Evolutionary conservation across 1,140 invertebrate species (phyloP).

Genomic region (Drosophila melanica): DNA sequence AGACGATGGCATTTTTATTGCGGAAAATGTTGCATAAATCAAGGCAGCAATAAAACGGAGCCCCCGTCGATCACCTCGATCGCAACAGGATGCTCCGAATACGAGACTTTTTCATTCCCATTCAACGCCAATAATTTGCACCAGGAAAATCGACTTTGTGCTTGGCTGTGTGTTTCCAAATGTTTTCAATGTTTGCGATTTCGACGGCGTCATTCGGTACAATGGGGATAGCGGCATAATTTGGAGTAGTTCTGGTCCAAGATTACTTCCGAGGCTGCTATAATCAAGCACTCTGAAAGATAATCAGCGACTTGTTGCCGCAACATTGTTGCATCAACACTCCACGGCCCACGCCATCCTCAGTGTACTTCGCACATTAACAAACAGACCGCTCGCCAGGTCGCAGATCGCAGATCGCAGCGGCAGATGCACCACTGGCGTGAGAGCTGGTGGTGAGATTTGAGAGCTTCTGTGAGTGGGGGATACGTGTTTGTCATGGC

Average conservation of each 20-base stretch:
- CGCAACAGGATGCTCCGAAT: constrained; percentile 69
- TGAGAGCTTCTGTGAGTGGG: constrained; percentile 12
- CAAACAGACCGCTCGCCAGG: constrained; percentile 43
- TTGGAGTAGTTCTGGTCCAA: constrained; percentile 41
- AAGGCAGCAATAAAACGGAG: constrained; percentile 75
- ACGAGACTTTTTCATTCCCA: constrained; percentile 54
- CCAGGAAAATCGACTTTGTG: constrained; percentile 40
- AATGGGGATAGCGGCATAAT: constrained; percentile 62
- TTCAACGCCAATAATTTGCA: constrained; percentile 62
- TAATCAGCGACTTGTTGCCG: constrained; percentile 61
- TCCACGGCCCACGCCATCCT: constrained; percentile 55
- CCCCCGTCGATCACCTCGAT: constrained; percentile 48
- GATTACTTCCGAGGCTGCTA: constrained; percentile 40
- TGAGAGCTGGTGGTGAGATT: constrained; percentile 46
- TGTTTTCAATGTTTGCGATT: constrained; percentile 47
- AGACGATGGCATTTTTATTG: constrained; percentile 77
- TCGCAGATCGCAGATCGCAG: constrained; percentile 33
- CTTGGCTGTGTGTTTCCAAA: constrained; percentile 27
- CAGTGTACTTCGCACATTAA: constrained; percentile 61
- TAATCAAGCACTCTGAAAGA: constrained; percentile 51
- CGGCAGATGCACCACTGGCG: constrained; percentile 63
- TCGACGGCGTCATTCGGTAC: constrained; percentile 57
- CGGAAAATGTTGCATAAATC: constrained; percentile 80
- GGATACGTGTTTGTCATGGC: constrained; percentile 62
- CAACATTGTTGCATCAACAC: constrained; percentile 63